Percentiles rank a stretch among this genome's conserved stretches.
Evolutionary conservation across 2,888 invertebrate genomes (phyloP).

Genomic region (Macroteleia sp.): DNA sequence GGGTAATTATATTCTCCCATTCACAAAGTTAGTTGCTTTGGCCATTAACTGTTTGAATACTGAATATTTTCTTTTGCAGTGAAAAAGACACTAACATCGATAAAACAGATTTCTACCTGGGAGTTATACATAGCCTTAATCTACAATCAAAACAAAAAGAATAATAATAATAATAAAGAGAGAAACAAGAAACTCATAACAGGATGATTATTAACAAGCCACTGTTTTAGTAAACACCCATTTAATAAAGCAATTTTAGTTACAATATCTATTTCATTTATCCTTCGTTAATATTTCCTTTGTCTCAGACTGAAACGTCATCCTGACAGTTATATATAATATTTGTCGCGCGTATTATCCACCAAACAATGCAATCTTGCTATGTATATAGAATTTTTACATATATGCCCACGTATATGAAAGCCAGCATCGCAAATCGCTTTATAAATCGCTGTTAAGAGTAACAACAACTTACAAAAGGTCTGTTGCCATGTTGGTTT

Average conservation of each 20-base stretch:
- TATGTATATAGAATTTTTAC: constrained; percentile 63
- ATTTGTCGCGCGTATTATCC: constrained; percentile 26
- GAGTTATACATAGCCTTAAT: too few species aligned
- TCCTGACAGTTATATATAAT: constrained; percentile 32
- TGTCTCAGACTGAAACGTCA: constrained; percentile 59
- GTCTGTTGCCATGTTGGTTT: too few species aligned
- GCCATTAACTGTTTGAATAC: too few species aligned
- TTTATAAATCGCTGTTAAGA: constrained; percentile 3
- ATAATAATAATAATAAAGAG: constrained; percentile 2
- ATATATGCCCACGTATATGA: constrained; percentile 39
- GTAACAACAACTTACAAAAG: too few species aligned
- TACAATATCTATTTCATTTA: constrained; percentile 80
- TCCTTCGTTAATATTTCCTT: constrained; percentile 55
- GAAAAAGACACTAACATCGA: too few species aligned
- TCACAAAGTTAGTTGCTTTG: too few species aligned
- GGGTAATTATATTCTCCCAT: too few species aligned
- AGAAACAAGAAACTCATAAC: constrained; percentile 12
- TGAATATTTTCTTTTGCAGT: too few species aligned
- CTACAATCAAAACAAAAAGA: too few species aligned
- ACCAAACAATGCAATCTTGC: constrained; percentile 72
- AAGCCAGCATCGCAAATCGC: constrained; percentile 19
- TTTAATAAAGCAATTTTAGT: constrained; percentile 83
- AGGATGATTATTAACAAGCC: constrained; percentile 45
- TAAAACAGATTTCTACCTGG: too few species aligned
- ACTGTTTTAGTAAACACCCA: constrained; percentile 82